phyloP scores from a whole-genome alignment of 2,797 vertebrate genomes.

The Ctenosaura bakeri region DNA sequence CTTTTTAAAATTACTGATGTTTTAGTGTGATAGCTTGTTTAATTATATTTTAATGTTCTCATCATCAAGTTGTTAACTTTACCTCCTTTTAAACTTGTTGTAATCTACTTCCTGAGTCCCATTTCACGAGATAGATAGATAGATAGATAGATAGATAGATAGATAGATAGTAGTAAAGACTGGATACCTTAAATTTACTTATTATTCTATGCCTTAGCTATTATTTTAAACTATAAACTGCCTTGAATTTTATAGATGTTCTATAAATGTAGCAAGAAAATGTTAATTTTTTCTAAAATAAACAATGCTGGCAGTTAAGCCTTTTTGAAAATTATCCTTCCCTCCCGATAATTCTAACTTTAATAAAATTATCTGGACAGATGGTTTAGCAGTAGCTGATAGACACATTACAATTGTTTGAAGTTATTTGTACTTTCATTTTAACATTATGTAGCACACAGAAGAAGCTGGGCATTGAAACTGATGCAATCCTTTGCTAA shows the following conservation, averaged over 20 bases:
- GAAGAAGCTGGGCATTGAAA: not conserved
- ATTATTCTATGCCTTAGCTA: not conserved
- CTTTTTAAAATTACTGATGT: too few species aligned
- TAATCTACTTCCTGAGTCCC: too few species aligned
- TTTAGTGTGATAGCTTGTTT: too few species aligned
- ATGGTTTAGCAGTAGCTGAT: not conserved
- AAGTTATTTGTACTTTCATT: not conserved
- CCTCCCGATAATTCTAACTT: not conserved
- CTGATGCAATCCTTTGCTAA: not conserved
- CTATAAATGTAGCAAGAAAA: not conserved
- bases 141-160: too few species aligned
- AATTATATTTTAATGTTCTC: too few species aligned
- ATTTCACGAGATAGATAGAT: too few species aligned
- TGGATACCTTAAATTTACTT: not conserved
- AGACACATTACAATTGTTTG: not conserved
- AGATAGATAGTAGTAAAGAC: not conserved
- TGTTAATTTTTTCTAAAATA: conserved; percentile 1
- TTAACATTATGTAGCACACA: not conserved
- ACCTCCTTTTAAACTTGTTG: too few species aligned
- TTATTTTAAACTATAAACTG: not conserved
- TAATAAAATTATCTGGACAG: not conserved
- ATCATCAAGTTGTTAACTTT: too few species aligned
- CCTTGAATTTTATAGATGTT: not conserved
- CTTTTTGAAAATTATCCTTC: not conserved
- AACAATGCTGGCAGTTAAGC: not conserved